Evolutionary conservation across 2,797 vertebrate species (phyloP), one percentile per base, ranked within the genome.

Genomic region (Balearica regulorum): DNA sequence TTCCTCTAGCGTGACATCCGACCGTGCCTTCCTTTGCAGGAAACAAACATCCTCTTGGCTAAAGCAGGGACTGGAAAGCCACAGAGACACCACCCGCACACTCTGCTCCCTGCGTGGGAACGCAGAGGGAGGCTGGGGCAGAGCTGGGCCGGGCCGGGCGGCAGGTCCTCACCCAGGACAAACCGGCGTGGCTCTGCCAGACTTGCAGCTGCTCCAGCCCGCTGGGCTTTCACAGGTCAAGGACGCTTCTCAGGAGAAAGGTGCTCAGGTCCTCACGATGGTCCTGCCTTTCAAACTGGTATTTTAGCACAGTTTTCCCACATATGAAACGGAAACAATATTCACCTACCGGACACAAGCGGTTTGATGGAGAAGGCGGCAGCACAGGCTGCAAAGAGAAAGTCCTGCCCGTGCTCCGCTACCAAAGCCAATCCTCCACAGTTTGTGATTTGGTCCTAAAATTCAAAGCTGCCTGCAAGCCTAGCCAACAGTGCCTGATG

Each of bases 11-110:
- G 0, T 89, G 89, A 93, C 76, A 94, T 44, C 62, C 2, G 31
- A 86, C 79, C 62, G 53, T 31, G 55, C 54, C 84, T 94, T 94
- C 65, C 69, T 86, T 89, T 60, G 29, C 69, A 72, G 70, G 62
- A 97, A 97, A 87, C 55, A 90, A 92, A 92, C 70, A 89, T 87
- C 66, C 65, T 93, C 51, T 83, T 76, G 62, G 58, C 89, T 81
- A 76, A 90, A 81, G 57, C 64, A 54, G 53, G 57, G 71, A 48
- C 61, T 93, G 58, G 26, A 89, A 85, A 94, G 81, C 39, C 65
- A 89, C 72, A 54, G 77, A 86, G 48, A 54, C 58, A 78, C 49
- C 49, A 78, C 10, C 5, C 12, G 9, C 72, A 58, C 0, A 10
- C 51, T 79, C 55, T 55, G 35, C 35, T 81, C 53, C 21, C 26